These are phyloP conservation scores for Drosophila gaucha DNA, from an alignment of 2,888 invertebrate species.

Conservation along the genomic window DNA sequence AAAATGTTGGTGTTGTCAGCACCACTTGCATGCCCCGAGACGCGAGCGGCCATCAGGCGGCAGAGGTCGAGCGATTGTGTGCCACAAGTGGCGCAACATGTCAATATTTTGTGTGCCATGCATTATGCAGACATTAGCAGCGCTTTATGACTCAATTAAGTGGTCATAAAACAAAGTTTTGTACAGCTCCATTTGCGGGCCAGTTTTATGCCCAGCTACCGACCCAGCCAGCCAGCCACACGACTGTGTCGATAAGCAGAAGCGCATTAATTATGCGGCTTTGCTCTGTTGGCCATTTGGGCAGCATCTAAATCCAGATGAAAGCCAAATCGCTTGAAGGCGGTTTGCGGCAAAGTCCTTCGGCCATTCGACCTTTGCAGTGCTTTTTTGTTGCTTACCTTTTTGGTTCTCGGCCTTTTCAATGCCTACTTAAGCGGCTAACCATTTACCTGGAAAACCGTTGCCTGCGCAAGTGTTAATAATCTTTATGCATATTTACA, in stretches of 20 bases:
- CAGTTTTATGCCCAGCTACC: constrained; percentile 31
- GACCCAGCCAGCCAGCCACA: constrained; percentile 8
- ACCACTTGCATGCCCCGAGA: constrained; percentile 12
- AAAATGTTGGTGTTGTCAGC: constrained; percentile 35
- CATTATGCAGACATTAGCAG: constrained; percentile 59
- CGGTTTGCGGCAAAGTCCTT: constrained; percentile 17
- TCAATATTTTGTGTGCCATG: constrained; percentile 37
- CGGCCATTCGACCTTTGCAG: constrained; percentile 4
- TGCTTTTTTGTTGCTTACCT: constrained; percentile 20
- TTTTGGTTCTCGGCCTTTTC: constrained; percentile 24
- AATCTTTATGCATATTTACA: constrained; percentile 45
- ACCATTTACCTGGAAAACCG: constrained; percentile 19
- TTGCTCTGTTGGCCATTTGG: constrained; percentile 25
- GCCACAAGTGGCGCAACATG: constrained; percentile 36
- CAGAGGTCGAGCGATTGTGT: constrained; percentile 7
- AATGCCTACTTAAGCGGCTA: constrained; percentile 23
- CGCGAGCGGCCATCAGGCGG: constrained; percentile 6
- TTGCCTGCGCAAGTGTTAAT: constrained; percentile 46
- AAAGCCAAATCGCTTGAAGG: constrained; percentile 31
- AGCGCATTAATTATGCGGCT: constrained; percentile 72
- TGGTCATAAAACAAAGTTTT: constrained; percentile 55
- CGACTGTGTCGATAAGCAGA: constrained; percentile 52
- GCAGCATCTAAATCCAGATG: constrained; percentile 9
- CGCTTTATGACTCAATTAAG: constrained; percentile 69
- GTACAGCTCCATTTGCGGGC: constrained; percentile 14